A percentile compares a stretch with the other conserved stretches of the same genome.
These are phyloP conservation scores for Megastigmus dorsalis DNA, from an alignment of 2,888 invertebrate genomes.

Conservation along the genomic window DNA sequence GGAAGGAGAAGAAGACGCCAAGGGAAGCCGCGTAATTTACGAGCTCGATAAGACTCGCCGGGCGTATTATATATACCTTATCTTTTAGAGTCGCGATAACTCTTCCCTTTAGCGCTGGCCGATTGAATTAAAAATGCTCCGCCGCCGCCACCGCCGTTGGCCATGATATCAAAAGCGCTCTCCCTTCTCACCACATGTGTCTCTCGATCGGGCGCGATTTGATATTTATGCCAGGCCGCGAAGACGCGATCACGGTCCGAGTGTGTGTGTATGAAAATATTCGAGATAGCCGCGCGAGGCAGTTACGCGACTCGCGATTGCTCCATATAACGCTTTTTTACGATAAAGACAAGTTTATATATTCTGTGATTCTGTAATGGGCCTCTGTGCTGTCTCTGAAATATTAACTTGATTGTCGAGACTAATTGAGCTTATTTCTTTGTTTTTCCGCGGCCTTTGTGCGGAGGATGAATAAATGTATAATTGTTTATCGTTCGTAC, in stretches of 20 bases:
- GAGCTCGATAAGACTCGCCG: constrained; percentile 41
- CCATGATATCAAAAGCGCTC: constrained; percentile 19
- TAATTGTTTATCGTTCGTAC: too few relatives aligned
- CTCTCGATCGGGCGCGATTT: constrained; percentile 23
- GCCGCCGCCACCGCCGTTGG: neutral
- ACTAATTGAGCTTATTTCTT: neutral
- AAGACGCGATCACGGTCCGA: too few relatives aligned
- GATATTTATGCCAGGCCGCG: constrained; percentile 21
- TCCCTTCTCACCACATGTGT: neutral
- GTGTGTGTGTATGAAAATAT: constrained; percentile 1
- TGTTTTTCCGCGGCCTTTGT: neutral
- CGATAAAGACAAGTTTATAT: neutral
- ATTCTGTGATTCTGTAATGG: neutral
- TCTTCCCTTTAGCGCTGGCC: constrained; percentile 31
- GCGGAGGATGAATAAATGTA: too few relatives aligned
- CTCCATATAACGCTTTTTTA: neutral
- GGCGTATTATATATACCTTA: too few relatives aligned
- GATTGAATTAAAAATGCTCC: constrained; percentile 49
- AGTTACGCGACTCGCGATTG: neutral
- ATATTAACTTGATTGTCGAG: neutral
- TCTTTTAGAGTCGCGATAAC: constrained; percentile 40
- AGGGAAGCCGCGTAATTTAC: constrained; percentile 21
- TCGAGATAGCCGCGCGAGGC: neutral
- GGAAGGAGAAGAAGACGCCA: too few relatives aligned
- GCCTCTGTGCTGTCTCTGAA: neutral